These are phyloP conservation scores for Drosophila bifasciata DNA, from an alignment of 1,140 invertebrate species.

Conservation along the genomic window DNA sequence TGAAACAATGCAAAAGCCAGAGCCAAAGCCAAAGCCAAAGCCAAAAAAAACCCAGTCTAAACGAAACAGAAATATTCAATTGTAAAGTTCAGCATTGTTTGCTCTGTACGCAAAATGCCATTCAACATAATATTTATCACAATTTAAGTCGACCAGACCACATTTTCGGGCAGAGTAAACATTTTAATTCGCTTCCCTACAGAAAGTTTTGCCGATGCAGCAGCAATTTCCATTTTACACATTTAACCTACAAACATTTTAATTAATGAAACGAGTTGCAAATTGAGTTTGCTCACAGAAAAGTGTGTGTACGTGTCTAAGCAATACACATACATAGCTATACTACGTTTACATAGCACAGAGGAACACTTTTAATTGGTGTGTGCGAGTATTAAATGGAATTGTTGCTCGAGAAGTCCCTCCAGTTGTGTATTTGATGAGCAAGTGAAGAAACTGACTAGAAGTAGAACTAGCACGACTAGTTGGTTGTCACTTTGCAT, in stretches of 20 bases:
- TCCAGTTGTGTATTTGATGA: too few species aligned
- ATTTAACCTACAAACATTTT: constrained; percentile 60
- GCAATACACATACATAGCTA: too few species aligned
- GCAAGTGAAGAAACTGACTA: too few species aligned
- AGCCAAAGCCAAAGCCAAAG: constrained; percentile 18
- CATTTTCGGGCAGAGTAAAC: constrained; percentile 21
- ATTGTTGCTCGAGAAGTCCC: neutral
- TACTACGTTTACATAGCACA: neutral
- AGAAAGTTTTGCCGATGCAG: constrained; percentile 34
- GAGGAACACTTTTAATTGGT: neutral
- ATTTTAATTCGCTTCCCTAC: constrained; percentile 23
- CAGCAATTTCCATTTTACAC: constrained; percentile 41
- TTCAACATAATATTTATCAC: constrained; percentile 30
- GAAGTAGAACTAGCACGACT: too few species aligned
- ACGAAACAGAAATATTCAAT: constrained; percentile 25
- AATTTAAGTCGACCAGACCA: neutral
- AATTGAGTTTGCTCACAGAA: constrained; percentile 29
- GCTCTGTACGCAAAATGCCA: constrained; percentile 22
- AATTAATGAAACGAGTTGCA: constrained; percentile 37
- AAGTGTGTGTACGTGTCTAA: constrained; percentile 11
- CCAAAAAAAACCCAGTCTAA: constrained; percentile 39
- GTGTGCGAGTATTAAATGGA: constrained; percentile 16
- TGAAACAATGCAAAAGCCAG: constrained; percentile 1
- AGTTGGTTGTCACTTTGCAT: too few species aligned
- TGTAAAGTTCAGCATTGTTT: constrained; percentile 21